Evolutionary conservation across 2,113 vertebrate genomes (phyloP), one percentile per base, ranked within the genome.

Genomic region (Grallaria varia): DNA sequence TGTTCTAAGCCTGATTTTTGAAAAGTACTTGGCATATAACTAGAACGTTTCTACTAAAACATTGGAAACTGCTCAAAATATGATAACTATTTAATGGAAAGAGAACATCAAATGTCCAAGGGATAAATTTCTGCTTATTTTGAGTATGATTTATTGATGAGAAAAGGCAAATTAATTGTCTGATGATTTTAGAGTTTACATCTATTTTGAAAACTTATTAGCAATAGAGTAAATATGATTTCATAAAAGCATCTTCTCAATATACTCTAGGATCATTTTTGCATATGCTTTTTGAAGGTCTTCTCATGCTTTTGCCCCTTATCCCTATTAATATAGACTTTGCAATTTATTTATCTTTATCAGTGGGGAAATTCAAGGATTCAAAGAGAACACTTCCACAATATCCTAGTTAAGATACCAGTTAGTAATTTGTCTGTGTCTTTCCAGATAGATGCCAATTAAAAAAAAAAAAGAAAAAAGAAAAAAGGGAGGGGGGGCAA

Each of bases 341-440:
- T 45, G 14, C 12, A 69, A 56, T 85, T 71, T 80, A 68, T 78
- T 74, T 81, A 37, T 74, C 33, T 71, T 80, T 63, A 72, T 77
- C 62, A 76, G 24, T 14, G 81, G 52, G 90, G 59, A 37, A 59
- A 81, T 44, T 72, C 69, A 60, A 72, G 12, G 55, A 44, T 47
- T 73, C 33, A 86, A 92, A 23, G 3, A 27, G 33, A 93, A 60
- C 24, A 28, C 53, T 37, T 93, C 37, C 68, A 88, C 28, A 76
- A 50, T 63, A 91, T 64, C 68, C 75, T 92, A 59, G 62, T 96
- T 97, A 94, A 89, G 94, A 97, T 92, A 95, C 62, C 53, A 90
- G 30, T 22, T 52, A 93, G 60, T 83, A 75, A 95, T 97, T 97
- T 98, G 75, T 96, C 96, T 97, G 92, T 87, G 84, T 96, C 72